Evolutionary conservation across 2,888 invertebrate species (phyloP).

Genomic region (Ditula angustiorana): DNA sequence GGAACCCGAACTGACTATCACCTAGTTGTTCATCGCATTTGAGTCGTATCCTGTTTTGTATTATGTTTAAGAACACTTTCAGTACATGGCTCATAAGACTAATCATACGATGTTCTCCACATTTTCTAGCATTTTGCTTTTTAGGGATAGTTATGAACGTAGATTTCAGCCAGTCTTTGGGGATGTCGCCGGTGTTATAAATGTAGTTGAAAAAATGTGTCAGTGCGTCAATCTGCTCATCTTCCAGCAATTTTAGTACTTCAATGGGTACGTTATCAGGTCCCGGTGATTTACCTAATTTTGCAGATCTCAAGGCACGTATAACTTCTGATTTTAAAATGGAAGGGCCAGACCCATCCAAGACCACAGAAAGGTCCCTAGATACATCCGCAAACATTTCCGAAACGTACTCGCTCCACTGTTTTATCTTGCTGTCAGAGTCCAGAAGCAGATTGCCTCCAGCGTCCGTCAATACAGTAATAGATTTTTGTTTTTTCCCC

Average conservation of each 20-base stretch:
- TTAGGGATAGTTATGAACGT: constrained; percentile 40
- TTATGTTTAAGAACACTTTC: constrained; percentile 34
- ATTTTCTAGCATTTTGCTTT: constrained; percentile 37
- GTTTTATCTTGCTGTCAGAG: not conserved
- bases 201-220: too few species aligned
- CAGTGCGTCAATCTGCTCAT: not conserved
- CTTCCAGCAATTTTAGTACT: not conserved
- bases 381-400: not conserved
- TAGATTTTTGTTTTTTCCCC: not conserved
- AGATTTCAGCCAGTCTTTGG: constrained; percentile 26
- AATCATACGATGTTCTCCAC: constrained; percentile 39
- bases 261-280: not conserved
- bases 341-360: not conserved
- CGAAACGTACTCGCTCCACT: not conserved
- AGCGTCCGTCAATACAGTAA: not conserved
- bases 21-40: not conserved
- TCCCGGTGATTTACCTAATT: not conserved
- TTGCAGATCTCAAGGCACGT: not conserved
- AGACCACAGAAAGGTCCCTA: not conserved
- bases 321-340: not conserved
- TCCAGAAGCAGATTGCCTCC: not conserved
- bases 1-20: not conserved
- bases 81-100: constrained; percentile 40
- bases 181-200: not conserved
- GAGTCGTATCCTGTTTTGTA: constrained; percentile 5